These are phyloP conservation scores for Latheticus oryzae DNA, from an alignment of 2,888 invertebrate species.

Conservation along the genomic window DNA sequence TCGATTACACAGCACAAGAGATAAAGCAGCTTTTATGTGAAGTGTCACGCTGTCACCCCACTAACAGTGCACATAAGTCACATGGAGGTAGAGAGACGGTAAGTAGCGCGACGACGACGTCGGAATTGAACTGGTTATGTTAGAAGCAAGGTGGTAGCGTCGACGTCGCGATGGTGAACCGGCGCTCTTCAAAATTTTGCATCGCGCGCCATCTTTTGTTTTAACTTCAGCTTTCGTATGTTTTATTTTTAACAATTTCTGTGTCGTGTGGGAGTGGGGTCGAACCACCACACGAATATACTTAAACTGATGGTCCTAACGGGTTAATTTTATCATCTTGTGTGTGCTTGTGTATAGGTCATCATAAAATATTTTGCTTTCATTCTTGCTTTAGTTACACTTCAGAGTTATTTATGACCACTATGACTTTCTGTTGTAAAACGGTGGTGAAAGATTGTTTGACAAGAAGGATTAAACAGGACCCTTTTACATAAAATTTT, in stretches of 20 bases:
- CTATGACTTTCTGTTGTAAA: too few species aligned
- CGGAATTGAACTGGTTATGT: constrained; percentile 43
- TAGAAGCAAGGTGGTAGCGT: constrained; percentile 42
- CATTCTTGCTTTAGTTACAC: too few species aligned
- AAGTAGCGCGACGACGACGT: constrained; percentile 37
- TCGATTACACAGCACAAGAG: constrained; percentile 17
- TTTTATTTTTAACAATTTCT: background rate
- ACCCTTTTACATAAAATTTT: too few species aligned
- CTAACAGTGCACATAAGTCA: constrained; percentile 38
- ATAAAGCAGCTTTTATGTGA: constrained; percentile 11
- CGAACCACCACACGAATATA: too few species aligned
- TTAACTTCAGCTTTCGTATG: background rate
- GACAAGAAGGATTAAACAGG: too few species aligned
- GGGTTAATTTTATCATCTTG: too few species aligned
- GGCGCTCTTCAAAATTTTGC: constrained; percentile 41
- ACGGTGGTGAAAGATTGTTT: too few species aligned
- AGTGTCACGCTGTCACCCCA: constrained; percentile 25
- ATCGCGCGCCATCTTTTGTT: constrained; percentile 36
- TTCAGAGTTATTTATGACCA: too few species aligned
- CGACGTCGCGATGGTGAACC: constrained; percentile 45
- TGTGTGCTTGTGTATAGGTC: too few species aligned
- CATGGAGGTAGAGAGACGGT: constrained; percentile 25
- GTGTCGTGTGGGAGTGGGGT: too few species aligned
- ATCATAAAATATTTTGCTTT: too few species aligned
- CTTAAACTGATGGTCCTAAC: too few species aligned